These are phyloP conservation scores for Lepeophtheirus nordmannii DNA, from an alignment of 2,888 invertebrate species.

Conservation along the genomic window DNA sequence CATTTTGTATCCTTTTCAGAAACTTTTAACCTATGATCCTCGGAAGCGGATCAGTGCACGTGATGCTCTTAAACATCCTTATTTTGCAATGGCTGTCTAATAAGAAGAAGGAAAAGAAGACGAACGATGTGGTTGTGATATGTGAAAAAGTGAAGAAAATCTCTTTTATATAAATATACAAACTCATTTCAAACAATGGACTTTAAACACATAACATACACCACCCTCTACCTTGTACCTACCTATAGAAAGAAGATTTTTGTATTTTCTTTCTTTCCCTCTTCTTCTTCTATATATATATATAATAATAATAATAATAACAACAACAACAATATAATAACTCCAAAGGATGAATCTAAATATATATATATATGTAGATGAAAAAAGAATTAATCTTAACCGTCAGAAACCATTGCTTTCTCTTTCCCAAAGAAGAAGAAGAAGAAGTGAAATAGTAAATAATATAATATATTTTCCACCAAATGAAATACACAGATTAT, in stretches of 20 bases:
- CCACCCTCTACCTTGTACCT: too few species aligned
- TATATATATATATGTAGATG: constrained; percentile 22
- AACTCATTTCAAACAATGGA: too few species aligned
- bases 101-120: neutral
- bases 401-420: too few species aligned
- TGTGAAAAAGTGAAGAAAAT: neutral
- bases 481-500: too few species aligned
- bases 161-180: constrained; percentile 10
- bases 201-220: too few species aligned
- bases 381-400: too few species aligned
- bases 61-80: constrained; percentile 61
- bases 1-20: constrained; percentile 36
- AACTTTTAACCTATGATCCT: constrained; percentile 84
- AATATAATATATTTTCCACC: too few species aligned
- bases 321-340: constrained; percentile 17
- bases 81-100: constrained; percentile 43
- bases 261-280: too few species aligned
- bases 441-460: too few species aligned
- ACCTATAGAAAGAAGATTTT: too few species aligned
- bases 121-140: neutral
- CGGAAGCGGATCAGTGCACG: constrained; percentile 68
- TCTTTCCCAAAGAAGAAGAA: too few species aligned
- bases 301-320: too few species aligned
- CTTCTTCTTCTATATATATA: constrained; percentile 4
- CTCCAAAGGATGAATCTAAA: constrained; percentile 16